A percentile compares a stretch with the other conserved stretches of the same genome.
phyloP scores from a whole-genome alignment of 2,888 invertebrate genomes.

The Anorthoa munda region DNA sequence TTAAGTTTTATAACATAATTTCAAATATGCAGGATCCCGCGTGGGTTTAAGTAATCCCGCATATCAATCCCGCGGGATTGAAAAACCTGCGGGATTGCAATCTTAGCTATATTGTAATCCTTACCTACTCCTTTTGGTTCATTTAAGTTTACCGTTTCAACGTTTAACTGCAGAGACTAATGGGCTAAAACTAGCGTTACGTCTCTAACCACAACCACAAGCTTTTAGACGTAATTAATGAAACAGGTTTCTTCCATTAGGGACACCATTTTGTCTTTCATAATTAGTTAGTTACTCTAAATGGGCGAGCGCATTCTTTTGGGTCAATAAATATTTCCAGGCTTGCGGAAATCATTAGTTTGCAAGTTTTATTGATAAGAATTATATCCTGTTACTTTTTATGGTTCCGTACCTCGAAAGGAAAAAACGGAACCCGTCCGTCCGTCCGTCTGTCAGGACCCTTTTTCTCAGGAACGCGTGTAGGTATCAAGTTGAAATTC shows the following conservation, averaged over 20 bases:
- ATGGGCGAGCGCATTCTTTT: slow-evolving; percentile 55
- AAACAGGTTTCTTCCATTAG: slow-evolving; percentile 60
- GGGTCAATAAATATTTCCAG: slow-evolving; percentile 45
- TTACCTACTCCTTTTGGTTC: too few species aligned
- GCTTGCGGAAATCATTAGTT: slow-evolving; percentile 28
- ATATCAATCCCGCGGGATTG: too few species aligned
- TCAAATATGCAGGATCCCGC: too few species aligned
- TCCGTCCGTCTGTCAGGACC: too few species aligned
- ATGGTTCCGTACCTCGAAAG: too few species aligned
- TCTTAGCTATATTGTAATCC: too few species aligned
- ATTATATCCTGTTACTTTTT: background rate
- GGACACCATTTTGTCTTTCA: slow-evolving; percentile 43
- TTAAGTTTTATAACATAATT: too few species aligned
- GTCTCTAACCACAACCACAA: slow-evolving; percentile 37
- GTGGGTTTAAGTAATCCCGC: too few species aligned
- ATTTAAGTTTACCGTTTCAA: background rate
- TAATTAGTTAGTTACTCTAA: slow-evolving; percentile 48
- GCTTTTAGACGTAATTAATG: slow-evolving; percentile 56
- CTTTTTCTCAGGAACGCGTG: too few species aligned
- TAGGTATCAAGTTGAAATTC: too few species aligned
- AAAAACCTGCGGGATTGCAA: too few species aligned
- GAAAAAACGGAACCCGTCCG: too few species aligned
- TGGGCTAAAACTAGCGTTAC: slow-evolving; percentile 22
- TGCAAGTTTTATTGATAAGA: slow-evolving; percentile 14
- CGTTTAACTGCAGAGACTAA: slow-evolving; percentile 33